phyloP scores from a whole-genome alignment of 2,888 invertebrate species.

The Heliconius ethilla region DNA sequence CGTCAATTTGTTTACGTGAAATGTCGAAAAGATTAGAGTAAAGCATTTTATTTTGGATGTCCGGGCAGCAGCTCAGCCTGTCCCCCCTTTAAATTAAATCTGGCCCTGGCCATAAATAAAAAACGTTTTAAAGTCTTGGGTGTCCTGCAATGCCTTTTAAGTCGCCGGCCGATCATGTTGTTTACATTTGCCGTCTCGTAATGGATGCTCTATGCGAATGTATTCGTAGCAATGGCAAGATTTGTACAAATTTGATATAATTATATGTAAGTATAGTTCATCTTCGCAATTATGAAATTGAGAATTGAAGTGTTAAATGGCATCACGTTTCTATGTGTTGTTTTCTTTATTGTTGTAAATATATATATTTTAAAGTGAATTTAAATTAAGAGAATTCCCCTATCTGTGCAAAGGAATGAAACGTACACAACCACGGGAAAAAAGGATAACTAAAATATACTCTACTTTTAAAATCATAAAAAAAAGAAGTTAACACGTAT shows the following conservation, averaged over 20 bases:
- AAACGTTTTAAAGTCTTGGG: constrained; percentile 53
- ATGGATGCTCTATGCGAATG: constrained; percentile 59
- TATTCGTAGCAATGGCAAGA: constrained; percentile 31
- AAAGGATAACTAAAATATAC: too few species aligned
- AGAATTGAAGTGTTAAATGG: too few species aligned
- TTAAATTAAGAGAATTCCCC: too few species aligned
- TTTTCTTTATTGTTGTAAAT: too few species aligned
- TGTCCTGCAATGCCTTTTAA: constrained; percentile 63
- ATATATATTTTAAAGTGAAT: too few species aligned
- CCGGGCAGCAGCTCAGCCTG: not conserved
- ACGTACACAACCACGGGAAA: too few species aligned
- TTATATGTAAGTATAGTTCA: not conserved
- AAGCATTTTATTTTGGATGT: not conserved
- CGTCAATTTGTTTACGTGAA: too few species aligned
- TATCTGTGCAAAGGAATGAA: too few species aligned
- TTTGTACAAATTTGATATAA: not conserved
- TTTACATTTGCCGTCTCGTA: constrained; percentile 63
- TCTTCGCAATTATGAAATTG: not conserved
- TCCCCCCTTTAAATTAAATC: not conserved
- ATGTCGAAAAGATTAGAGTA: too few species aligned
- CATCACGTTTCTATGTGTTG: too few species aligned
- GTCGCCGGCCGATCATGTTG: constrained; percentile 63
- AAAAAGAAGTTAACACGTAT: too few species aligned
- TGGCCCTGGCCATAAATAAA: constrained; percentile 29
- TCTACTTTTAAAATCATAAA: too few species aligned